Percentiles rank a stretch among this genome's conserved stretches.
These are phyloP conservation scores for Ridgeia piscesae DNA, from an alignment of 1,140 invertebrate species.

Conservation along the genomic window DNA sequence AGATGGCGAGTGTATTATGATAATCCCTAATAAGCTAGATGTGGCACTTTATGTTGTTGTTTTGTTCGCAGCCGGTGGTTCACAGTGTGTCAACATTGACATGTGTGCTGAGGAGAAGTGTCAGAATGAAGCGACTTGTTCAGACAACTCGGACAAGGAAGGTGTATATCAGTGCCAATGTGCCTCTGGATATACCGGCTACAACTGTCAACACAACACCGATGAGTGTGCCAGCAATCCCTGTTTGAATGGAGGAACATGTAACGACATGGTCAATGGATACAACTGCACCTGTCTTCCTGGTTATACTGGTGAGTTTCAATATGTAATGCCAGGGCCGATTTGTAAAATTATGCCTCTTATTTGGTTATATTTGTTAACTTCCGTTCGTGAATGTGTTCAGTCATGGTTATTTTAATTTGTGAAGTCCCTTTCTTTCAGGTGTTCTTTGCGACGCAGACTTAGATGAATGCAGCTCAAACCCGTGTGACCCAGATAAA, in stretches of 20 bases:
- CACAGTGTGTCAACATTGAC: not conserved
- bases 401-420: not conserved
- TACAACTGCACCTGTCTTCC: constrained; percentile 87
- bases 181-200: constrained; percentile 82
- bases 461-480: not conserved
- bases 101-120: not conserved
- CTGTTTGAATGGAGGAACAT: constrained; percentile 33
- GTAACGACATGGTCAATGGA: constrained; percentile 74
- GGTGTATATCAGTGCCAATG: constrained; percentile 75
- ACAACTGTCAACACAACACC: constrained; percentile 91
- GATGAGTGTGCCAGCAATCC: constrained; percentile 58
- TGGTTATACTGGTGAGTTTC: constrained; percentile 68
- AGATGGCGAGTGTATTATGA: too few species aligned
- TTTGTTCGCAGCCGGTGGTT: not conserved
- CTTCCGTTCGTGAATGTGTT: constrained; percentile 61
- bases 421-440: not conserved
- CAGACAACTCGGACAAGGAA: not conserved
- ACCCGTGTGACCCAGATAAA: not conserved
- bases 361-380: constrained; percentile 62
- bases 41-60: not conserved
- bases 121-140: not conserved
- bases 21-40: too few species aligned
- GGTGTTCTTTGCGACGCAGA: not conserved
- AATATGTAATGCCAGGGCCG: constrained; percentile 78
- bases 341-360: constrained; percentile 80